These are phyloP conservation scores for Dicyrtomina minuta DNA, from an alignment of 2,888 invertebrate genomes.

Conservation along the genomic window DNA sequence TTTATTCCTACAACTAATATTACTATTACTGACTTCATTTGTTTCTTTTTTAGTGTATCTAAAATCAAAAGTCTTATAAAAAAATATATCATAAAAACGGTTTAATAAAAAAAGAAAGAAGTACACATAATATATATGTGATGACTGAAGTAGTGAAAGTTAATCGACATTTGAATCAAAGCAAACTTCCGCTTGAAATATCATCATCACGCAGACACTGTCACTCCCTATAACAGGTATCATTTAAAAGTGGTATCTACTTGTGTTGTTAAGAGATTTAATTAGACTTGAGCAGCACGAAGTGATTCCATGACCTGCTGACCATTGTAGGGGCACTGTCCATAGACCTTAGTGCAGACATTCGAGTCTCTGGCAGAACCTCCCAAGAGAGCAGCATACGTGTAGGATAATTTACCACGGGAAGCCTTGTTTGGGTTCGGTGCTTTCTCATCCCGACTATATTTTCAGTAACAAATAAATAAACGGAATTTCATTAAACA, in stretches of 20 bases:
- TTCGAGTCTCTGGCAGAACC: conserved; percentile 40
- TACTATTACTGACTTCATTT: too few relatives aligned
- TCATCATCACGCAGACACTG: too few relatives aligned
- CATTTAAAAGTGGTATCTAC: too few relatives aligned
- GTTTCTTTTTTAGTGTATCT: too few relatives aligned
- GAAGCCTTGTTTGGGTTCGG: conserved; percentile 45
- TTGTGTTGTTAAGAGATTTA: neutral
- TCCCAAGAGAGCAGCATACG: conserved; percentile 48
- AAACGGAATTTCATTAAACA: neutral
- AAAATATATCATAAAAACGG: too few relatives aligned
- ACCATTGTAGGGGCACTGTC: conserved; percentile 45
- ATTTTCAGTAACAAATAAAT: conserved; percentile 21
- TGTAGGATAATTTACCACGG: conserved; percentile 47
- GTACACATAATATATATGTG: too few relatives aligned
- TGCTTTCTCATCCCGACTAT: conserved; percentile 49
- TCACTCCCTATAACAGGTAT: too few relatives aligned
- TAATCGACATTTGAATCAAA: too few relatives aligned
- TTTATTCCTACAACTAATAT: too few relatives aligned
- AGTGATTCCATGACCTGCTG: conserved; percentile 45
- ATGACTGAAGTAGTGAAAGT: too few relatives aligned
- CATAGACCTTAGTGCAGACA: conserved; percentile 47
- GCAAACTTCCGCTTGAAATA: too few relatives aligned
- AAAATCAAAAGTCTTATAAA: too few relatives aligned
- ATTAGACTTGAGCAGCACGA: conserved; percentile 46
- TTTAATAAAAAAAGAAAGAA: neutral